Evolutionary conservation across 2,888 invertebrate genomes (phyloP).

Genomic region (Monochamus alternatus): DNA sequence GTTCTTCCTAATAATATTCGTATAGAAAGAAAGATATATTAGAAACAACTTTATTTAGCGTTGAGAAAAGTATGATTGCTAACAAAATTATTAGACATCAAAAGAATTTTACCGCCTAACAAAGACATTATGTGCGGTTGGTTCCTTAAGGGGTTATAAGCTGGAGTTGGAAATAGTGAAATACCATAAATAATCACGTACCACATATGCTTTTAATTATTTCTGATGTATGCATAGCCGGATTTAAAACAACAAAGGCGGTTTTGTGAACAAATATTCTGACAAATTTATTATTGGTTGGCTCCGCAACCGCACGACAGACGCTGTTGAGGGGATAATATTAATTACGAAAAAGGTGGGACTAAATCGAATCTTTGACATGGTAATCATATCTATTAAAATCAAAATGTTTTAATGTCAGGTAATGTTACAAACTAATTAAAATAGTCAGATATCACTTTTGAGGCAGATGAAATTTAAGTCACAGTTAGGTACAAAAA

Average conservation of each 20-base stretch:
- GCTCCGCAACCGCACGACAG: background rate
- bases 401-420: background rate
- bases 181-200: slow-evolving; percentile 43
- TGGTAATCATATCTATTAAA: slow-evolving; percentile 10
- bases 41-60: slow-evolving; percentile 38
- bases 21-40: slow-evolving; percentile 7
- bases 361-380: background rate
- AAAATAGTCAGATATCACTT: no score
- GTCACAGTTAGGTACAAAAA: no score
- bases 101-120: slow-evolving; percentile 51
- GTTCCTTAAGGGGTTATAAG: slow-evolving; percentile 59
- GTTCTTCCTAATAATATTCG: background rate
- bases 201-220: slow-evolving; percentile 65
- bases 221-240: slow-evolving; percentile 38
- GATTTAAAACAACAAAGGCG: slow-evolving; percentile 48
- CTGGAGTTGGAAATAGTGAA: slow-evolving; percentile 56
- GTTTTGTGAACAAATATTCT: slow-evolving; percentile 42
- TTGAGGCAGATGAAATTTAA: no score
- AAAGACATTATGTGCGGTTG: slow-evolving; percentile 59
- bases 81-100: slow-evolving; percentile 23
- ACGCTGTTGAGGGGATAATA: background rate
- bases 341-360: slow-evolving; percentile 15
- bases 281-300: slow-evolving; percentile 37
- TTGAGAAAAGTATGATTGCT: slow-evolving; percentile 47
- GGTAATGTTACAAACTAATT: no score